Evolutionary conservation across 2,797 vertebrate genomes (phyloP).

Genomic region (Scyliorhinus canicula): DNA sequence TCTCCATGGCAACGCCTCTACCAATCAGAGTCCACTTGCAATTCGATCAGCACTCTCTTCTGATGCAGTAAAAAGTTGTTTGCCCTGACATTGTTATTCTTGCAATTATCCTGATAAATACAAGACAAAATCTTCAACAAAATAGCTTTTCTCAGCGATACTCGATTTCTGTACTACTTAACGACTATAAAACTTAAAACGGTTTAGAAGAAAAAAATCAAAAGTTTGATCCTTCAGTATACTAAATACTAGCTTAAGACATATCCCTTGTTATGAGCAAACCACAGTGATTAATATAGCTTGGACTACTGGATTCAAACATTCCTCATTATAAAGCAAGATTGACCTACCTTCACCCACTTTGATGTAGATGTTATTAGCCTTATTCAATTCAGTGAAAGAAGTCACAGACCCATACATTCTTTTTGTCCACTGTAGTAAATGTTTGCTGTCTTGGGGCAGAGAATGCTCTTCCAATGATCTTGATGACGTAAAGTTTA

Average conservation of each 20-base stretch:
- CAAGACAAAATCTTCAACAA: too few species aligned
- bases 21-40: too few species aligned
- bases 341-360: conserved; percentile 85
- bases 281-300: not conserved
- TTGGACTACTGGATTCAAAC: not conserved
- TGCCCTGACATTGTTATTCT: too few species aligned
- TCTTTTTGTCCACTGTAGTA: conserved; percentile 80
- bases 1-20: too few species aligned
- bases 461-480: conserved; percentile 63
- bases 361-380: conserved; percentile 89
- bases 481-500: conserved; percentile 72
- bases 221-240: not conserved
- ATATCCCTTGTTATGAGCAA: not conserved
- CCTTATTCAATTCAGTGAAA: conserved; percentile 89
- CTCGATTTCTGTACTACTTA: too few species aligned
- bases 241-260: not conserved
- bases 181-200: not conserved
- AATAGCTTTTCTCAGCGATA: too few species aligned
- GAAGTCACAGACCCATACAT: conserved; percentile 86
- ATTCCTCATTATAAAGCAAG: not conserved
- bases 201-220: not conserved
- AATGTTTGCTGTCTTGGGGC: conserved; percentile 77
- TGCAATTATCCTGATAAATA: too few species aligned
- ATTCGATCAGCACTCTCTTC: too few species aligned
- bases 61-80: too few species aligned